Percentiles rank a stretch among this genome's conserved stretches.
phyloP scores from a whole-genome alignment of 2,797 vertebrate species.

The Lutjanus argentimaculatus region DNA sequence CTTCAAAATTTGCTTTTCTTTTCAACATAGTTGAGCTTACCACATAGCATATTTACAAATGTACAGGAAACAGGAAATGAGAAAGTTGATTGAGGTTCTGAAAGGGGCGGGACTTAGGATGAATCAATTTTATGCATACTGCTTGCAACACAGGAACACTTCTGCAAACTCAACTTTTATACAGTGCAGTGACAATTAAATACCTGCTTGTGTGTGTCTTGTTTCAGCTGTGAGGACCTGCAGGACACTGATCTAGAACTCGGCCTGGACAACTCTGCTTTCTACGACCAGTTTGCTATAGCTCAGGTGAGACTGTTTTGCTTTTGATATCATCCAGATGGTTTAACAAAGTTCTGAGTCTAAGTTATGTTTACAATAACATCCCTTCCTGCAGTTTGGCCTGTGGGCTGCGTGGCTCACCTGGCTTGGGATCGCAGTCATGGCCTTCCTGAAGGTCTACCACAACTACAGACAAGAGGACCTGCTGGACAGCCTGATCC shows the following conservation, averaged over 20 bases:
- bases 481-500: slow-evolving; percentile 94
- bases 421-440: slow-evolving; percentile 93
- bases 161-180: background rate
- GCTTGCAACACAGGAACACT: no score
- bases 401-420: slow-evolving; percentile 97
- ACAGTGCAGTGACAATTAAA: background rate
- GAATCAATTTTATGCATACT: no score
- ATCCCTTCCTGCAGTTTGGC: slow-evolving; percentile 88
- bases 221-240: slow-evolving; percentile 93
- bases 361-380: background rate
- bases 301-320: slow-evolving; percentile 89
- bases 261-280: slow-evolving; percentile 93
- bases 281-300: slow-evolving; percentile 96
- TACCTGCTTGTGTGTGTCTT: slow-evolving; percentile 12
- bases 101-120: no score
- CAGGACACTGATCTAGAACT: slow-evolving; percentile 94
- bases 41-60: no score
- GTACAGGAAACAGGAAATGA: no score
- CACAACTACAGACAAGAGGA: slow-evolving; percentile 96
- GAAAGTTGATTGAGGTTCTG: no score
- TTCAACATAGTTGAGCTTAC: no score
- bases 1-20: no score
- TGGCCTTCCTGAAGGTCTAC: slow-evolving; percentile 97
- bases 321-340: background rate
- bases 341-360: background rate